Base-by-base conservation (phyloP, 2,888 invertebrate genomes). In the Parnassius smintheus region DNA sequence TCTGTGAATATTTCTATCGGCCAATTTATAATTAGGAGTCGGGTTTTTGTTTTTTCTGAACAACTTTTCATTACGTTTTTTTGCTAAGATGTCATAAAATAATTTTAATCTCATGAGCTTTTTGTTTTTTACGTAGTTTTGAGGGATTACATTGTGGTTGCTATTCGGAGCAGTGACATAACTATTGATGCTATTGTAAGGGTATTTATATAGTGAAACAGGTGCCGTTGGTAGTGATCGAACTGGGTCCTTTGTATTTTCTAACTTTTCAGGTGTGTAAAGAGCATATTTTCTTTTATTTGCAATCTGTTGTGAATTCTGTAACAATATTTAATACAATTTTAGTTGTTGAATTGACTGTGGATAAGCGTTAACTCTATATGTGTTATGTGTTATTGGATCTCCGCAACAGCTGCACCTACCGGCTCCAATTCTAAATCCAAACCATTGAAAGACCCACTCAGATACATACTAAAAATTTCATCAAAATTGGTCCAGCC, bases 1-100 rank as follows among this genome's bases (percentile, higher is more conserved):
- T n/a, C 48, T n/a, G 48, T 48, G 2, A n/a, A 8, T n/a, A 3
- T 13, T 48, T 48, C 48, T 12, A 13, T 13, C 4, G 2, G 9
- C 48, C 9, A 48, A 9, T 25, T 25, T 4, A 25, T 25, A 25
- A 25, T 25, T 25, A 25, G 2, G 7, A 42, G 13, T 53, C n/a
- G n/a, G 12, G 2, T 11, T 11, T n/a, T 11, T 11, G 35, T 10
- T 12, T 22, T 44, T 45, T n/a, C 3, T 45, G 11, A 54, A 35
- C 10, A 55, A 13, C 12, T 49, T n/a, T 35, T 44, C 45, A 25
- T 41, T 55, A 2, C 51, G 18, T 50, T 56, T 55, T 11, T 9
- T 18, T 11, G 45, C 59, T n/a, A 63, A 25, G 10, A 44, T 49
- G 2, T 62, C 52, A 12, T 62, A 48, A 11, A 62, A 18, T 1